phyloP scores from a whole-genome alignment of 2,113 vertebrate genomes.

The Strigops habroptila region DNA sequence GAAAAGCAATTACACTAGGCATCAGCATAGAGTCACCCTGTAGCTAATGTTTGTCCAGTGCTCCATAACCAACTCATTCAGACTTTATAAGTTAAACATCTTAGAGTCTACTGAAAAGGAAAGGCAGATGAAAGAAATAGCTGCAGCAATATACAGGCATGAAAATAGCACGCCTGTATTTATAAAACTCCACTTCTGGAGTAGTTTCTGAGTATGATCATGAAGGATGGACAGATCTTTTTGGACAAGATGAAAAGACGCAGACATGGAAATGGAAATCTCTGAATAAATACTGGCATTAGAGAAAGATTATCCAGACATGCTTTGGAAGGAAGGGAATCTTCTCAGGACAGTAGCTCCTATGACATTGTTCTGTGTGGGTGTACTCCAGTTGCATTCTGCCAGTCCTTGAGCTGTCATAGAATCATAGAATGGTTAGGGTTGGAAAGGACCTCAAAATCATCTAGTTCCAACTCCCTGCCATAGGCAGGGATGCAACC shows the following conservation, averaged over 20 bases:
- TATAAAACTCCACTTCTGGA: neutral
- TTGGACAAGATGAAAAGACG: neutral
- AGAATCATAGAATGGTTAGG: too few species aligned
- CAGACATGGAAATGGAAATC: rapidly evolving
- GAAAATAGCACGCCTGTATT: rapidly evolving
- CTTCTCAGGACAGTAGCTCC: neutral
- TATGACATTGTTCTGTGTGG: neutral
- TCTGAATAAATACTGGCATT: neutral
- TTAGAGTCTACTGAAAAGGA: neutral
- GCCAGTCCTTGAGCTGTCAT: neutral
- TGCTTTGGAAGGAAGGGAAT: neutral
- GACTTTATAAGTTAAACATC: neutral
- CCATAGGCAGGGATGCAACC: too few species aligned
- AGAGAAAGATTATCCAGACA: neutral
- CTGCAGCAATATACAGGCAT: neutral
- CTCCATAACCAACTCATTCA: neutral
- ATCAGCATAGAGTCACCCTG: neutral
- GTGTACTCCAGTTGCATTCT: neutral
- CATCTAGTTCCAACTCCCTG: too few species aligned
- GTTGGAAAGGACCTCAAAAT: too few species aligned
- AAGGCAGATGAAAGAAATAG: neutral
- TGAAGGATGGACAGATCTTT: neutral
- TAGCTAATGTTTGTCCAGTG: neutral
- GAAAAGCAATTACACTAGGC: neutral
- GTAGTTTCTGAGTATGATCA: neutral